These are phyloP conservation scores for Smithornis capensis DNA, from an alignment of 2,113 vertebrate genomes.

Conservation along the genomic window DNA sequence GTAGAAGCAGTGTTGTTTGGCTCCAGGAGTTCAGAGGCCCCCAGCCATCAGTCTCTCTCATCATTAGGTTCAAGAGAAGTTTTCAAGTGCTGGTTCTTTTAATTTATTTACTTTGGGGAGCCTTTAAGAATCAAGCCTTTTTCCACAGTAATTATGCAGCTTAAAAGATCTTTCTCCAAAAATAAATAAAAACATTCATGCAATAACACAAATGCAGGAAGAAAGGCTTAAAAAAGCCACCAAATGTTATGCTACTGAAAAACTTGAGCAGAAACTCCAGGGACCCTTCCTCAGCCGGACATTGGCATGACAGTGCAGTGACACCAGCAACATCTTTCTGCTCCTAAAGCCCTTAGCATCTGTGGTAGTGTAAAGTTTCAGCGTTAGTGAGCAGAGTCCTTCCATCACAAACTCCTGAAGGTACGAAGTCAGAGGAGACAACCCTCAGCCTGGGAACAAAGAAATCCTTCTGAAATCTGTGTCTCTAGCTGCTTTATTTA, in stretches of 20 bases:
- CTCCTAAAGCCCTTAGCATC: neutral
- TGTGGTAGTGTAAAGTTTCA: neutral
- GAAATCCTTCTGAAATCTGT: neutral
- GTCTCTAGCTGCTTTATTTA: neutral
- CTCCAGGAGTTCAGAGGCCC: neutral
- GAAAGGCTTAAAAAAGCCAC: neutral
- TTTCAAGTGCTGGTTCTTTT: slow-evolving; percentile 25
- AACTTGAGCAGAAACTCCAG: neutral
- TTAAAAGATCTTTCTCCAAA: slow-evolving; percentile 26
- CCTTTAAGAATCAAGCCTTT: slow-evolving; percentile 10
- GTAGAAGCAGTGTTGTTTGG: neutral
- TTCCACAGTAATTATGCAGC: neutral
- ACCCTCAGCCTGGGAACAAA: neutral
- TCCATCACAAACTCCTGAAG: neutral
- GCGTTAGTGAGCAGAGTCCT: neutral
- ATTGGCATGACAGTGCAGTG: neutral
- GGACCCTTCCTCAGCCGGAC: neutral
- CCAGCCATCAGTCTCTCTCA: neutral
- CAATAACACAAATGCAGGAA: slow-evolving; percentile 18
- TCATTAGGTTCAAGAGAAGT: slow-evolving; percentile 13
- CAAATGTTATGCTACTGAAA: neutral
- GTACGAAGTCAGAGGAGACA: neutral
- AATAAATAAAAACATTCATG: slow-evolving; percentile 25
- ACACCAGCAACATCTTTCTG: neutral
- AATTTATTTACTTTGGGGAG: slow-evolving; percentile 44